Evolutionary conservation across 2,113 vertebrate species (phyloP).

Genomic region (Stigmatopora argus): DNA sequence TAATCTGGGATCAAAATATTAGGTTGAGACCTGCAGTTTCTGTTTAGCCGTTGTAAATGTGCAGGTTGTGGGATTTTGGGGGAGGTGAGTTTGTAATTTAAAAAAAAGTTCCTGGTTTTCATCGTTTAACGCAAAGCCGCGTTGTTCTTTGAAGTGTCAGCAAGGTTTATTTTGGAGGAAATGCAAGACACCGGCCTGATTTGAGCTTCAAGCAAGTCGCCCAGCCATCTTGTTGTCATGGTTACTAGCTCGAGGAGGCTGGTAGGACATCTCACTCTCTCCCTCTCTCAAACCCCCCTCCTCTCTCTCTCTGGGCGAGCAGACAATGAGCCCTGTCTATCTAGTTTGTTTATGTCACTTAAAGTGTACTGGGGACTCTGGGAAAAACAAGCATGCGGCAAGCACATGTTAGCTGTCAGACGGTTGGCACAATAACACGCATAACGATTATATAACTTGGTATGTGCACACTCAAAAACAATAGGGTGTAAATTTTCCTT

Average conservation of each 20-base stretch:
- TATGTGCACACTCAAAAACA: not conserved
- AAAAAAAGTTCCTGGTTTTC: no score
- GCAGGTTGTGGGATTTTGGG: not conserved
- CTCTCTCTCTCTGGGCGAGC: slow-evolving; percentile 4
- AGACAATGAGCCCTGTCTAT: slow-evolving; percentile 32
- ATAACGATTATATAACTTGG: not conserved
- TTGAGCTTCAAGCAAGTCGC: slow-evolving; percentile 81
- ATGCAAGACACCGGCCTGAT: slow-evolving; percentile 74
- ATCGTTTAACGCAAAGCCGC: slow-evolving; percentile 24
- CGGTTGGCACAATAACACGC: not conserved
- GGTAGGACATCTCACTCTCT: slow-evolving; percentile 70
- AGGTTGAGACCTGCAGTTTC: not conserved
- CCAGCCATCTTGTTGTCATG: slow-evolving; percentile 97
- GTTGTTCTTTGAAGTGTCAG: slow-evolving; percentile 62
- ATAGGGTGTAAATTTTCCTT: not conserved
- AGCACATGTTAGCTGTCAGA: not conserved
- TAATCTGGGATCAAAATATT: slow-evolving; percentile 2
- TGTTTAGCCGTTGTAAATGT: not conserved
- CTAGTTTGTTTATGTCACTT: slow-evolving; percentile 42
- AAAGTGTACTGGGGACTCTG: slow-evolving; percentile 21
- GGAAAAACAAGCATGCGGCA: not conserved
- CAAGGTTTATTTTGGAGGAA: slow-evolving; percentile 67
- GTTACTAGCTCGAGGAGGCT: slow-evolving; percentile 90
- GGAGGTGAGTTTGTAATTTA: slow-evolving; percentile 4
- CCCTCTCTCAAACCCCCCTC: slow-evolving; percentile 20